Base-by-base conservation (phyloP, 92 coral and sea anemone species). In the Epizoanthus scotinus region DNA sequence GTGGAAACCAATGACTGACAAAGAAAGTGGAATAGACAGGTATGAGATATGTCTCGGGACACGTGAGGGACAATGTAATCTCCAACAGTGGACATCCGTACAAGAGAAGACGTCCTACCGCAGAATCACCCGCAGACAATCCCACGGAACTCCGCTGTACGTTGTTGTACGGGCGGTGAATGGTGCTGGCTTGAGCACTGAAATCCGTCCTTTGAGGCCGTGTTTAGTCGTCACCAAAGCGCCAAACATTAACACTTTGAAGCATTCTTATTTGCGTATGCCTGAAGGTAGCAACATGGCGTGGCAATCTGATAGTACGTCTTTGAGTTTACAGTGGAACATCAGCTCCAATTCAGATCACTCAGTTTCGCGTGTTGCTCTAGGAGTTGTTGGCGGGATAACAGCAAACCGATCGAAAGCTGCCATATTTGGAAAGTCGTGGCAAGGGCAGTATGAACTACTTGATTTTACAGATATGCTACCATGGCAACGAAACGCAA, bases 41-140 rank as follows among this genome's bases (percentile, higher is more conserved):
- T 93, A 96, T 67, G 96, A 89, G 18, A 88, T 90, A 83, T 96
- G 99, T 65, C 91, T 92, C 38, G 99, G 99, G 15, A 87, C 89
- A 56, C 62, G 58, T 9, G 75, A 53, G 70, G 92, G 85, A 19
- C 27, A 27, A 8, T 96, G 99, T 77, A 92, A 93, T 56, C 82
- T 96, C 44, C 67, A 87, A 29, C 75, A 85, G 6, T 77, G 83
- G 84, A 77, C 78, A 38, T 81, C 88, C 0, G 88, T 86, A 21
- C 86, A 84, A 26, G 50, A 71, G 53, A 62, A 74, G 17, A 24
- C 75, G 42, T 82, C 67, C 24, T 88, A 83, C 25, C 84, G 77
- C 22, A 91, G 86, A 26, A 71, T 87, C 29, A 78, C 73, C 50
- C 64, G 53, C 50, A 80, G 58, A 28, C 82, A 85, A 55, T 26